Percentiles rank a stretch among this genome's conserved stretches.
phyloP scores from a whole-genome alignment of 2,888 invertebrate genomes.

The Dryadula phaetusa region DNA sequence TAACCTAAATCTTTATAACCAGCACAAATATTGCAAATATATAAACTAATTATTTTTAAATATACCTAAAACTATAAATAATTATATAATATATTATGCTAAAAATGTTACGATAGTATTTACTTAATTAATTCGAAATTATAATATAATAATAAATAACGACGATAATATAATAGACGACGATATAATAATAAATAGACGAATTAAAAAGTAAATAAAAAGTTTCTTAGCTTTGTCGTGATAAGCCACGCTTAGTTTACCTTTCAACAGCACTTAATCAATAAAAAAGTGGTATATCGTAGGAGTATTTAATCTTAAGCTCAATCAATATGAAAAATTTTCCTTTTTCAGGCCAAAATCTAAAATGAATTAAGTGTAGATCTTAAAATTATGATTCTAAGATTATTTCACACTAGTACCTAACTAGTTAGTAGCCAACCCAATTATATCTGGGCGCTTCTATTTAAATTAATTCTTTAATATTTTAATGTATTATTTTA shows the following conservation, averaged over 20 bases:
- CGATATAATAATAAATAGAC: neutral
- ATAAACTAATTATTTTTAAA: neutral
- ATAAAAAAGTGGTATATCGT: conserved; percentile 19
- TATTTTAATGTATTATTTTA: too few relatives aligned
- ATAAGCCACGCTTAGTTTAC: conserved; percentile 34
- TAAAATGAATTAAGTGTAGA: neutral
- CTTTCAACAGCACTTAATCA: conserved; percentile 29
- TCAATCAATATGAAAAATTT: conserved; percentile 13
- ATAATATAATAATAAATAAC: neutral
- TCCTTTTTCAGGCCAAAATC: neutral
- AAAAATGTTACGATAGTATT: too few relatives aligned
- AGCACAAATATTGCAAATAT: neutral
- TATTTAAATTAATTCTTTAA: too few relatives aligned
- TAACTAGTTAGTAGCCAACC: too few relatives aligned
- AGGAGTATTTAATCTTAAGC: conserved; percentile 16
- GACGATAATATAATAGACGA: neutral
- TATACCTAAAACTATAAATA: too few relatives aligned
- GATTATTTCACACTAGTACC: too few relatives aligned
- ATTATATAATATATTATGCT: too few relatives aligned
- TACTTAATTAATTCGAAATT: too few relatives aligned
- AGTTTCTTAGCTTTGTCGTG: conserved; percentile 19
- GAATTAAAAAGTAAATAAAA: conserved; percentile 2
- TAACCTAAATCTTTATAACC: conserved; percentile 13
- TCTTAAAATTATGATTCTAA: too few relatives aligned
- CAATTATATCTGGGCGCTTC: too few relatives aligned